These are phyloP conservation scores for Papilio polyxenes DNA, from an alignment of 1,140 invertebrate genomes.

Conservation along the genomic window DNA sequence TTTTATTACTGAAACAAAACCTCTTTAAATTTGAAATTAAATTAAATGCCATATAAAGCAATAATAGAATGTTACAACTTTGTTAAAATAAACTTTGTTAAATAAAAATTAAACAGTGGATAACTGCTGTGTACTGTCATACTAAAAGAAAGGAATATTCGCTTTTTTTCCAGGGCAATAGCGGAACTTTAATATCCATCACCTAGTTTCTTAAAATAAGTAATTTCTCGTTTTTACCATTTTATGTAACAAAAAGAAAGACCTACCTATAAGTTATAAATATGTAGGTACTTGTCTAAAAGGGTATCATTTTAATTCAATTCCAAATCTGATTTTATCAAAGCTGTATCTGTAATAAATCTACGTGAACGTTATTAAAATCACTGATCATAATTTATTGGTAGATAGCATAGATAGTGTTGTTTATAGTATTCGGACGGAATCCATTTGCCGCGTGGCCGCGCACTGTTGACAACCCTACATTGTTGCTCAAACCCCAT, in stretches of 20 bases:
- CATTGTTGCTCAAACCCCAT: conserved; percentile 38
- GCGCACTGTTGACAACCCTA: conserved; percentile 36
- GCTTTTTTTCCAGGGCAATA: background rate
- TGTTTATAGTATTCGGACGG: conserved; percentile 7
- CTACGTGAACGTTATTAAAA: conserved; percentile 10
- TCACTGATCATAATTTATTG: conserved; percentile 33
- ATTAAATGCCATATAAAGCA: background rate
- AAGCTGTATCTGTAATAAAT: conserved; percentile 2
- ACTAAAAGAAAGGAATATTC: background rate
- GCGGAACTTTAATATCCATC: too few species aligned
- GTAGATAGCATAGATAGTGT: conserved; percentile 29
- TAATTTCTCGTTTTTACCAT: background rate
- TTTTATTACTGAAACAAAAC: conserved; percentile 25
- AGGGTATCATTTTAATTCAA: background rate
- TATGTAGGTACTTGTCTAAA: background rate
- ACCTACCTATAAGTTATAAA: background rate
- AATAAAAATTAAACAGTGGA: background rate
- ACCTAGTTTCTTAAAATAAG: too few species aligned
- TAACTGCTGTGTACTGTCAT: background rate
- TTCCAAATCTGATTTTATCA: background rate
- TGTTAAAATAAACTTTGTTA: background rate
- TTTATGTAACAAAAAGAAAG: background rate
- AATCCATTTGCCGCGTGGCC: conserved; percentile 38
- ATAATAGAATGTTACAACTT: conserved; percentile 8
- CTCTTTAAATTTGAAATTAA: conserved; percentile 1